A percentile compares a stretch with the other conserved stretches of the same genome.
Evolutionary conservation across 2,888 invertebrate genomes (phyloP).

Genomic region (Cosmopolites sordidus): DNA sequence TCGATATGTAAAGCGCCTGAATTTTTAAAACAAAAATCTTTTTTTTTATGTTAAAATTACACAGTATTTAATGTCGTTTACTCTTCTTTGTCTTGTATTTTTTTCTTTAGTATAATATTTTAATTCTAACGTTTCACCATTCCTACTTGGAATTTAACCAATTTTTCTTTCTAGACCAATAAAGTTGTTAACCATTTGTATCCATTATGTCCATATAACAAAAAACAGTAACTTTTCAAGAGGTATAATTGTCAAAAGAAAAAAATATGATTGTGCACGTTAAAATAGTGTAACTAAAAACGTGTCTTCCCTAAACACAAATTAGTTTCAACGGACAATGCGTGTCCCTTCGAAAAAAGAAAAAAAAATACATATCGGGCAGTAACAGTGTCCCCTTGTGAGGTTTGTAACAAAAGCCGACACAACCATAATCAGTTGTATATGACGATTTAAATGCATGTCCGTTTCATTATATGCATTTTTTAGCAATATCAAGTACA

Average conservation of each 20-base stretch:
- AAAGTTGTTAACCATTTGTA: not conserved
- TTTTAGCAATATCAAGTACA: slow-evolving; percentile 15
- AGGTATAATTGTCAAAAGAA: not conserved
- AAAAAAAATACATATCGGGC: slow-evolving; percentile 4
- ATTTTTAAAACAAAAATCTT: too few species aligned
- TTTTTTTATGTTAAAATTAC: too few species aligned
- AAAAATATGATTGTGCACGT: not conserved
- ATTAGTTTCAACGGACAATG: slow-evolving; percentile 7
- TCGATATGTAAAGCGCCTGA: too few species aligned
- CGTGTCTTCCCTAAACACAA: slow-evolving; percentile 2
- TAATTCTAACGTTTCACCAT: too few species aligned
- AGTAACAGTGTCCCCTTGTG: slow-evolving; percentile 11
- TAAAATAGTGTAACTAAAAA: not conserved
- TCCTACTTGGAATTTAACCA: too few species aligned
- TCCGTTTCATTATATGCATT: slow-evolving; percentile 18
- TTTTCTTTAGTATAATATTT: too few species aligned
- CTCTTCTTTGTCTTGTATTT: too few species aligned
- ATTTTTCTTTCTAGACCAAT: too few species aligned
- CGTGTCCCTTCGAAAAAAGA: not conserved
- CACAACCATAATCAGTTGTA: slow-evolving; percentile 9
- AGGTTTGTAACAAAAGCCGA: slow-evolving; percentile 11
- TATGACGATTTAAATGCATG: slow-evolving; percentile 16
- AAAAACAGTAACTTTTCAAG: not conserved
- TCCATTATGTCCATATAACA: not conserved
- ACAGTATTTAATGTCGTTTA: too few species aligned